Evolutionary conservation across 2,113 vertebrate species (phyloP).

Genomic region (Mustela lutreola): DNA sequence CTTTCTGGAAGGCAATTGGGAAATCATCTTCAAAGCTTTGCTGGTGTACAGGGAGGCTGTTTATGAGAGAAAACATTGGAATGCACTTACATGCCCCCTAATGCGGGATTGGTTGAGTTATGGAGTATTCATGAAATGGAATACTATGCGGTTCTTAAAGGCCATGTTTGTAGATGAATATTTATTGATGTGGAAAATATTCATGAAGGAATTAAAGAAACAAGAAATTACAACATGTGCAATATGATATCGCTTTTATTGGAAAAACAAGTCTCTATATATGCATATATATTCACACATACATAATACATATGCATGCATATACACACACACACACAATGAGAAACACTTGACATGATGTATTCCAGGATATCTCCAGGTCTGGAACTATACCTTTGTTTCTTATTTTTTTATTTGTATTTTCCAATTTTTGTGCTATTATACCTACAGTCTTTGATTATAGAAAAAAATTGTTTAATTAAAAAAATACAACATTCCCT

Average conservation of each 20-base stretch:
- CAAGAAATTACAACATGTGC: background rate
- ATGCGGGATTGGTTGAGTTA: conserved; percentile 26
- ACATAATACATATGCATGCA: background rate
- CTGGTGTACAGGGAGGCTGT: background rate
- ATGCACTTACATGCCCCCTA: conserved; percentile 49
- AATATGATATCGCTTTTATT: background rate
- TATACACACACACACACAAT: background rate
- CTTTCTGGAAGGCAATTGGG: conserved; percentile 58
- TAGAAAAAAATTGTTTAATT: background rate
- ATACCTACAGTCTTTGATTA: conserved; percentile 9
- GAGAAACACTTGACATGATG: conserved; percentile 22
- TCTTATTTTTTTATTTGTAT: background rate
- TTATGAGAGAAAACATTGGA: conserved; percentile 49
- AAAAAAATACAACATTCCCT: background rate
- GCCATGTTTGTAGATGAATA: background rate
- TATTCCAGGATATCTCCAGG: background rate
- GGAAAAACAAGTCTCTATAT: background rate
- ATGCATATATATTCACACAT: background rate
- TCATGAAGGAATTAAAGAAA: conserved; percentile 27
- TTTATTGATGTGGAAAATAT: conserved; percentile 46
- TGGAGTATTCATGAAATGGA: background rate
- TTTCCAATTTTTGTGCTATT: conserved; percentile 6
- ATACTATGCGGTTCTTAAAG: background rate
- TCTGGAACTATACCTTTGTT: background rate
- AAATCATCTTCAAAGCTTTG: conserved; percentile 19